phyloP scores from a whole-genome alignment of 2,113 vertebrate species.

The Protobothrops mucrosquamatus region DNA sequence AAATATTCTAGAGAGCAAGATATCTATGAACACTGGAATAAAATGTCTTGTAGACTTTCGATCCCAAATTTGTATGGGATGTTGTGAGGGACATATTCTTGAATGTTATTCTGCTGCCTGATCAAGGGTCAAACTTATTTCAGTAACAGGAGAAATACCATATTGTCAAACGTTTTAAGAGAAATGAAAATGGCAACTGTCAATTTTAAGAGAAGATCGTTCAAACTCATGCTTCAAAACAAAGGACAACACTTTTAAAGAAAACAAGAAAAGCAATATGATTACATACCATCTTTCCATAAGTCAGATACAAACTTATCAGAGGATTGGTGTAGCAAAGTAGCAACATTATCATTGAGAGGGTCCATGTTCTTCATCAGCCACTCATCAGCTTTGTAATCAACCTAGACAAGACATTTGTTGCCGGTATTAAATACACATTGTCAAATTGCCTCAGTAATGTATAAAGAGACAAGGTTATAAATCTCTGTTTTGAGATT shows the following conservation, averaged over 20 bases:
- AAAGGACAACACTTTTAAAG: neutral
- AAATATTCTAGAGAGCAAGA: conserved; percentile 49
- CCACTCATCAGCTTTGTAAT: conserved; percentile 97
- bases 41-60: neutral
- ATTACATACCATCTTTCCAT: conserved; percentile 93
- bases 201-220: conserved; percentile 4
- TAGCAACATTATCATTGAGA: conserved; percentile 91
- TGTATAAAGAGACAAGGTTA: neutral
- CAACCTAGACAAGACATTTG: conserved; percentile 75
- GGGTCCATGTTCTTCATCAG: conserved; percentile 99
- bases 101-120: conserved; percentile 25
- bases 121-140: neutral
- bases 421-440: neutral
- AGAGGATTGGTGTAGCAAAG: conserved; percentile 91
- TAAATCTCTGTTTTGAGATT: neutral
- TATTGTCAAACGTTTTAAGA: neutral
- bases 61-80: conserved; percentile 14
- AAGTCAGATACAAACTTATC: conserved; percentile 97
- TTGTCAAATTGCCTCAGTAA: neutral
- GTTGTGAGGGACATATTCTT: conserved; percentile 3
- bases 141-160: neutral
- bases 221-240: conserved; percentile 19
- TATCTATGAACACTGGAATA: conserved; percentile 26
- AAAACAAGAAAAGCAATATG: conserved; percentile 16
- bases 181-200: conserved; percentile 30